Evolutionary conservation across 92 coral and sea anemone genomes (phyloP).

Genomic region (Umimayanthus kanabou): DNA sequence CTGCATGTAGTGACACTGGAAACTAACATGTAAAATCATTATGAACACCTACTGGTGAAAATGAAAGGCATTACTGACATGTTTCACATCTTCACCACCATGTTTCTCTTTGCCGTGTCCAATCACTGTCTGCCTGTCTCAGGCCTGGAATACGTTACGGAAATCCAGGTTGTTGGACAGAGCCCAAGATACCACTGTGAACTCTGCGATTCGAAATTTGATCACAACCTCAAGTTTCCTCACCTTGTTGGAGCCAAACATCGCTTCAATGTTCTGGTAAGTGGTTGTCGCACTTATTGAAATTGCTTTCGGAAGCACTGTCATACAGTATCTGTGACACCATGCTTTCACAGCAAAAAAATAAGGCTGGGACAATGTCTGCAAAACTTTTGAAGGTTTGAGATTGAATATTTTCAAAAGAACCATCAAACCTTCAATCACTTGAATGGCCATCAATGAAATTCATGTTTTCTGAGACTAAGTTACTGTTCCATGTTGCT

Average conservation of each 20-base stretch:
- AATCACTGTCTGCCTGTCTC: slow-evolving; percentile 60
- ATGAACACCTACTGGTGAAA: slow-evolving; percentile 28
- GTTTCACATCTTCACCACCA: slow-evolving; percentile 44
- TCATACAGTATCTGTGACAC: slow-evolving; percentile 14
- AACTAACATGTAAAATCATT: neutral
- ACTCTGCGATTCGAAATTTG: slow-evolving; percentile 98
- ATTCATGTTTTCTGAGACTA: neutral
- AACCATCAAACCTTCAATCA: slow-evolving; percentile 16
- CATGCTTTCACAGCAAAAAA: slow-evolving; percentile 15
- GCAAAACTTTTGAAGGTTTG: slow-evolving; percentile 3
- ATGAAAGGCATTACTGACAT: slow-evolving; percentile 29
- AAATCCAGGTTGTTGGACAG: slow-evolving; percentile 99
- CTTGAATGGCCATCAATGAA: neutral
- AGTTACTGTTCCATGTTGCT: no score
- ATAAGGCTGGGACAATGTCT: neutral
- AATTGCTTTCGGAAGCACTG: slow-evolving; percentile 32
- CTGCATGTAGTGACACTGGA: slow-evolving; percentile 1
- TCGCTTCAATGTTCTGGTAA: slow-evolving; percentile 99
- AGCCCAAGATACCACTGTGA: slow-evolving; percentile 98
- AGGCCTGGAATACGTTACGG: slow-evolving; percentile 99
- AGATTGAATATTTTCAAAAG: neutral
- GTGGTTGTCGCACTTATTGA: slow-evolving; percentile 47
- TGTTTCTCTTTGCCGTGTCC: slow-evolving; percentile 26
- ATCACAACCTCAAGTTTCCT: slow-evolving; percentile 99
- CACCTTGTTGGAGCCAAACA: slow-evolving; percentile 99